Evolutionary conservation across 2,797 vertebrate species (phyloP).

Genomic region (Rhabdomys pumilio): DNA sequence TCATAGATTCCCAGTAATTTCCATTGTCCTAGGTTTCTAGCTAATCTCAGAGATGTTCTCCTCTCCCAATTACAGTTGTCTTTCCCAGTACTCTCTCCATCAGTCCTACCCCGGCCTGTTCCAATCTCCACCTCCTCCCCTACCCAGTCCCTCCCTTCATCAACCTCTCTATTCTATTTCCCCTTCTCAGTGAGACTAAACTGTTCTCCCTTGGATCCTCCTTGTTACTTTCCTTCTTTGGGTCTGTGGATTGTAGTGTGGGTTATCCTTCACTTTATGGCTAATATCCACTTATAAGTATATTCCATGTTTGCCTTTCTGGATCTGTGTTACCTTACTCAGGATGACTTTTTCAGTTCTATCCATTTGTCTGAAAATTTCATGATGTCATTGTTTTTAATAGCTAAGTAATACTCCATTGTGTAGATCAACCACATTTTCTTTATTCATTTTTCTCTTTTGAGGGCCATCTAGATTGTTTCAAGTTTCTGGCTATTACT

Average conservation of each 20-base stretch:
- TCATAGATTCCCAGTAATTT: background rate
- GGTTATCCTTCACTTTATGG: background rate
- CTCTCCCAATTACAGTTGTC: background rate
- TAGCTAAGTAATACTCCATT: background rate
- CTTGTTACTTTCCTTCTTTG: background rate
- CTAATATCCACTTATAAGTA: background rate
- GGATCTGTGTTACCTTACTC: background rate
- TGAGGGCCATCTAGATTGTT: background rate
- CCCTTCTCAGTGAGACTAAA: background rate
- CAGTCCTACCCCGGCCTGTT: background rate
- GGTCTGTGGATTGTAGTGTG: background rate
- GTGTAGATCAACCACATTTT: background rate
- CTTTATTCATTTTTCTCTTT: background rate
- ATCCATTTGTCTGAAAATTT: background rate
- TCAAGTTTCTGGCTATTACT: background rate
- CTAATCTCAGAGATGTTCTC: background rate
- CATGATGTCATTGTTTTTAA: background rate
- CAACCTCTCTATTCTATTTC: background rate
- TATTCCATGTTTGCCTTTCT: background rate
- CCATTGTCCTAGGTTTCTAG: background rate
- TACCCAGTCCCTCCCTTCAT: background rate
- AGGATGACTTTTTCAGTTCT: background rate
- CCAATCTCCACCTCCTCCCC: background rate
- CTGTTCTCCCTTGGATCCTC: background rate
- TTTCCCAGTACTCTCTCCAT: background rate